Base-by-base conservation (phyloP, 2,797 vertebrate genomes). In the Sebastiscus tertius region DNA sequence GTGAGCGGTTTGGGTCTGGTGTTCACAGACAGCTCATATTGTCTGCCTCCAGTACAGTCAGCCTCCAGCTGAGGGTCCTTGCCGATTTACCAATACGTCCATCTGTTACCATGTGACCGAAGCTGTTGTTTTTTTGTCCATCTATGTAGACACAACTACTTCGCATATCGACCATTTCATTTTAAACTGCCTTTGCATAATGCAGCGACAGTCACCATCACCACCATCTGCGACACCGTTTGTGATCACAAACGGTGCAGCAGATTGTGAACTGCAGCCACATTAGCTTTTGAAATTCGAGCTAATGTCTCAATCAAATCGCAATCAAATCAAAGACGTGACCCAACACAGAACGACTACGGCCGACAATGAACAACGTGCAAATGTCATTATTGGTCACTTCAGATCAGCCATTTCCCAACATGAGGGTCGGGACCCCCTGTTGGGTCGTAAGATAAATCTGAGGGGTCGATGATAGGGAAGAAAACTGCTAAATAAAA, bases 111-210 rank as follows among this genome's bases (percentile, higher is more conserved):
- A 83, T 70, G 61, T 83, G 76, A 82, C 60, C 55, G 18, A 70
- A 82, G 61, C 82, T 77, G 70, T 78, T 85, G 64, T 72, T 81
- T 75, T 79, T 78, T 58, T 66, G 11, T 70, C 72, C 16, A 1
- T 65, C 69, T 24, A 20, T 63, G 54, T 22, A 58, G 76, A 72
- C 46, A 31, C 65, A 75, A 65, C 31, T 31, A 36, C 10, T 76
- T 49, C 2, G 33, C 68, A 82, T 79, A 46, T 46, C 27, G 20
- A 59, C 59, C 59, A 58, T 75, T 75, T 68, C 11, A 69, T 77
- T 84, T 84, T 46, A 66, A 70, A 81, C 7, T 34, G 42, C n/a
- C 77, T 86, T 84, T 83, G 75, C 81, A 80, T 80, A 62, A 82
- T 79, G 56, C 39, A 54, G 34, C 68, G 73, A 69, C 81, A 80